Base-by-base conservation (phyloP, 2,797 vertebrate genomes). In the Sebastes oblongus region DNA sequence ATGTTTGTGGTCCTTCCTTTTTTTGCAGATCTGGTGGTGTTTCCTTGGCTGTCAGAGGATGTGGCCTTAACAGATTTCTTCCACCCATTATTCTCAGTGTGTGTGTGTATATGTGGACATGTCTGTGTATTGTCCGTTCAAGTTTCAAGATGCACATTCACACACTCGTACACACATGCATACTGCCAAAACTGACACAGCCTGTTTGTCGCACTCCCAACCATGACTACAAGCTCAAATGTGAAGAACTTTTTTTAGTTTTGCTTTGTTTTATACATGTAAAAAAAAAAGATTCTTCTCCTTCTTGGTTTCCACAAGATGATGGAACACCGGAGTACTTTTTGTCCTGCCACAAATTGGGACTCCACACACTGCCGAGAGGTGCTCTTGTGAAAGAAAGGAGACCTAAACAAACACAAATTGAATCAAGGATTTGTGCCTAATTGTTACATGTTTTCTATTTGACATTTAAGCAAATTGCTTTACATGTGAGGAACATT, bases 121-220 rank as follows among this genome's bases (percentile, higher is more conserved):
- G 92, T 93, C 88, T 94, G 91, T 94, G 91, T 94, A 90, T 95
- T 92, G 92, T 93, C 93, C 91, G 87, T 93, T 95, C 88, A 92
- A 94, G 89, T 94, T 93, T 93, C 92, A 90, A 90, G 87, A 94
- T 92, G 88, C 93, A 93, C 93, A 94, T 93, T 90, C 93, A 93
- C 93, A 94, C 90, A 94, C 89, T 86, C 75, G 67, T 88, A 94
- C 93, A 95, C 93, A 93, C 92, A 93, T 92, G 91, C 94, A 93
- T 94, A 95, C 96, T 96, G 96, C 96, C 95, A 96, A 96, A 96
- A 96, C 95, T 96, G 96, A 96, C 95, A 95, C 94, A 93, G 93
- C 94, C 94, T 91, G 93, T 94, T 94, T 94, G 93, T 93, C 93
- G 76, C 94, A 95, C 94, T 95, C 95, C 93, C 93, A 94, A 95